Conservation (phyloP, 30 jellyfish, hydroid and myxozoan genomes). For the Pelagia noctiluca region DNA sequence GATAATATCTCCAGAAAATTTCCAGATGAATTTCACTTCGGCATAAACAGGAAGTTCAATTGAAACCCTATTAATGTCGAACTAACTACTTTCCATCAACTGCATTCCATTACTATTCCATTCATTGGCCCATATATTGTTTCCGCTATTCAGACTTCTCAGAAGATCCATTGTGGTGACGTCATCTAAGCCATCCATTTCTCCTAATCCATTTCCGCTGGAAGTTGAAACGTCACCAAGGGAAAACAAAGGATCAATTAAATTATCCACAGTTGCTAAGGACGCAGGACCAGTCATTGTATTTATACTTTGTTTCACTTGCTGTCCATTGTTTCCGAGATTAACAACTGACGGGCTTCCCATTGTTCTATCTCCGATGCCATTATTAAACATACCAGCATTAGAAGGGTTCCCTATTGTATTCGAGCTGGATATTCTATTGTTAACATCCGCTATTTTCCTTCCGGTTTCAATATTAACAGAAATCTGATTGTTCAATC, state of each 20-base stretch:
- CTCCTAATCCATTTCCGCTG: conserved; percentile 62
- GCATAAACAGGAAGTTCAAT: not conserved
- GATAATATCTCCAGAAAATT: not conserved
- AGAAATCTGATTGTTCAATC: too few species aligned
- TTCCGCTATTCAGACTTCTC: conserved; percentile 67
- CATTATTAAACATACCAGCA: not conserved
- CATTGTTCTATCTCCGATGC: not conserved
- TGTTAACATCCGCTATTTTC: not conserved
- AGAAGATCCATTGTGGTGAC: conserved; percentile 58
- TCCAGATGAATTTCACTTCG: not conserved
- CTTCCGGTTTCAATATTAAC: not conserved
- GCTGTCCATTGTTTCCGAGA: not conserved
- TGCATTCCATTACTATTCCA: conserved; percentile 38
- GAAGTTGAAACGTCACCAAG: conserved; percentile 43
- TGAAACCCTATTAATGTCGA: not conserved
- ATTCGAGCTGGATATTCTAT: not conserved
- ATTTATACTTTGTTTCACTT: conserved; percentile 9
- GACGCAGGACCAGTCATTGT: conserved; percentile 27
- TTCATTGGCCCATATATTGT: conserved; percentile 60
- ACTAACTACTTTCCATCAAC: conserved; percentile 33
- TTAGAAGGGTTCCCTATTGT: not conserved
- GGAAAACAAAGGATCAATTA: conserved; percentile 42
- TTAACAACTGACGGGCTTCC: not conserved
- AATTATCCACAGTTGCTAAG: conserved; percentile 35
- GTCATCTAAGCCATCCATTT: conserved; percentile 64